A percentile compares a stretch with the other conserved stretches of the same genome.
phyloP scores from a whole-genome alignment of 1,140 invertebrate genomes.

The Caerostris extrusa region DNA sequence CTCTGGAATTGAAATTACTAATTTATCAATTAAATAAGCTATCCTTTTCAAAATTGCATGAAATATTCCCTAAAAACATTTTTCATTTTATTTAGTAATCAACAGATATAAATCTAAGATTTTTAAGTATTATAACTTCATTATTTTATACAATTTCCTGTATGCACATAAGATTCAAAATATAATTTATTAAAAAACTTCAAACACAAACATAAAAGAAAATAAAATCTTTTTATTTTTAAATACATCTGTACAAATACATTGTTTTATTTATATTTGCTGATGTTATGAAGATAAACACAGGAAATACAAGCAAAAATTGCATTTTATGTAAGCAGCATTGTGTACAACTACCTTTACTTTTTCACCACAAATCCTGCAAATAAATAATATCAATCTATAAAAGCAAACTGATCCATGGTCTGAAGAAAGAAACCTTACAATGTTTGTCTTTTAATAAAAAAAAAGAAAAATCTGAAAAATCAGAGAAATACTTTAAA shows the following conservation, averaged over 20 bases:
- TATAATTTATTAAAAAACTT: neutral
- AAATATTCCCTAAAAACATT: too few species aligned
- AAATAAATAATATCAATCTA: neutral
- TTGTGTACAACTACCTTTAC: neutral
- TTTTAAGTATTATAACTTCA: too few species aligned
- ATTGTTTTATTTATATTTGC: slow-evolving; percentile 15
- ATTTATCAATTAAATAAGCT: too few species aligned
- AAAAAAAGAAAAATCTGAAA: neutral
- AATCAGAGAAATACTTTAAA: neutral
- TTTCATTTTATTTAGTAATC: too few species aligned
- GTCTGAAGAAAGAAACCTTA: slow-evolving; percentile 31
- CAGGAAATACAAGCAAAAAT: slow-evolving; percentile 28
- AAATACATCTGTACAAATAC: slow-evolving; percentile 47
- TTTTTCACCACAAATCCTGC: neutral
- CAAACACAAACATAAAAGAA: neutral
- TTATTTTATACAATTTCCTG: too few species aligned
- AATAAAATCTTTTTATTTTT: slow-evolving; percentile 56
- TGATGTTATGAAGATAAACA: slow-evolving; percentile 20
- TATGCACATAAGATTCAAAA: neutral
- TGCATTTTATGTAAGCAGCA: neutral
- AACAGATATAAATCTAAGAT: too few species aligned
- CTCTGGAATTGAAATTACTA: too few species aligned
- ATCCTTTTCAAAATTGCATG: too few species aligned
- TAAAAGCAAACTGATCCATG: slow-evolving; percentile 27
- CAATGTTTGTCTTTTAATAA: neutral